Conservation (phyloP, 2,797 vertebrate genomes). For the Syngnathus rostellatus region DNA sequence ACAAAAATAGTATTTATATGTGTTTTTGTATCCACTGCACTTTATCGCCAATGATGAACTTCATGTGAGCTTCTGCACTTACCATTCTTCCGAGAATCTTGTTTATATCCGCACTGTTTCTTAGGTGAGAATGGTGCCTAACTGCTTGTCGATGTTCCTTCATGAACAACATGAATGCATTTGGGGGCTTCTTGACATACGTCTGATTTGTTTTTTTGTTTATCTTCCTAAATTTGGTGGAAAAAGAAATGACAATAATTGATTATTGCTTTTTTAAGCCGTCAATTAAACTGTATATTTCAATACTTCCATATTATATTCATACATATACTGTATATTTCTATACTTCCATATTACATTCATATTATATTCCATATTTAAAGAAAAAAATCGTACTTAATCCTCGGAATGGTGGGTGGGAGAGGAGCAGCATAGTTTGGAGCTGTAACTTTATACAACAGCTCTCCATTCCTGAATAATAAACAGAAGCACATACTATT, state of each 20-base stretch:
- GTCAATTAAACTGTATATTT: too few relatives aligned
- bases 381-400: neutral
- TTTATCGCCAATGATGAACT: neutral
- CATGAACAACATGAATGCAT: conserved; percentile 9
- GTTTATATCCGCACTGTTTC: conserved; percentile 8
- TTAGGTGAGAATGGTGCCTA: conserved; percentile 5
- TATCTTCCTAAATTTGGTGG: neutral
- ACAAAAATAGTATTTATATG: too few relatives aligned
- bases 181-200: conserved; percentile 7
- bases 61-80: neutral
- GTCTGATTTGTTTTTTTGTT: conserved; percentile 4
- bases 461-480: conserved; percentile 4
- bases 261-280: too few relatives aligned
- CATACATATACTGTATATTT: too few relatives aligned
- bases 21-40: neutral
- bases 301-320: too few relatives aligned
- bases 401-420: conserved; percentile 1
- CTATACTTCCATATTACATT: too few relatives aligned
- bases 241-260: neutral
- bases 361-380: too few relatives aligned
- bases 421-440: conserved; percentile 6
- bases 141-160: conserved; percentile 9
- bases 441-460: conserved; percentile 10
- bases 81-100: conserved; percentile 6
- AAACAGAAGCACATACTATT: neutral